Conservation (phyloP, 2,113 vertebrate species). For the Gymnobelideus leadbeateri region DNA sequence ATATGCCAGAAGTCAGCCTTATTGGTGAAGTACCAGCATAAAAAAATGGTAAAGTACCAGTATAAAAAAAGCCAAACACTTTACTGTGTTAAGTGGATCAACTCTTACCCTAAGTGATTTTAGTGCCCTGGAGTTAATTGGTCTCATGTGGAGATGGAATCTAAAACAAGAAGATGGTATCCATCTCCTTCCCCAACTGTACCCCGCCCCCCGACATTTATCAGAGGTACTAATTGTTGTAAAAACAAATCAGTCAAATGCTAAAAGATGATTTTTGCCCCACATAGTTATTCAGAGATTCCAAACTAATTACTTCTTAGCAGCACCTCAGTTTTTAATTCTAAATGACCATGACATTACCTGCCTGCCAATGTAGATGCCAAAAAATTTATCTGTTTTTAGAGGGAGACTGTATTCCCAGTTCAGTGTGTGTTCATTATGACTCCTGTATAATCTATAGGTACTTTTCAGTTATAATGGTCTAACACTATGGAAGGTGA, state of each 20-base stretch:
- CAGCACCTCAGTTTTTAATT: neutral
- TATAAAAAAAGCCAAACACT: neutral
- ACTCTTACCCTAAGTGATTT: neutral
- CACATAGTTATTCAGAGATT: neutral
- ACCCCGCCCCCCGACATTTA: neutral
- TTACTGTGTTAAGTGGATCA: neutral
- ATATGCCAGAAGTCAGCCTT: neutral
- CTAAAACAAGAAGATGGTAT: neutral
- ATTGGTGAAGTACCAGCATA: neutral
- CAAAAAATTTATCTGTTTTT: neutral
- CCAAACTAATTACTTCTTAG: neutral
- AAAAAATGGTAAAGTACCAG: neutral
- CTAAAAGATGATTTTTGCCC: neutral
- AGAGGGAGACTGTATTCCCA: neutral
- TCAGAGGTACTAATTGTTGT: neutral
- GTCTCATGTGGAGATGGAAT: neutral
- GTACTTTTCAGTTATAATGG: neutral
- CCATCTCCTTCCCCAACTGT: neutral
- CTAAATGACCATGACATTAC: constrained; percentile 10
- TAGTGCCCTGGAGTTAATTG: neutral
- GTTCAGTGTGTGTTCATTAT: neutral
- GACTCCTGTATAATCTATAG: neutral
- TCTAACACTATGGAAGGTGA: neutral
- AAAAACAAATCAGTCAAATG: neutral
- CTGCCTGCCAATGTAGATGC: neutral